These are phyloP conservation scores for Darevskia nairensis DNA, from an alignment of 2,797 vertebrate species.

Conservation along the genomic window DNA sequence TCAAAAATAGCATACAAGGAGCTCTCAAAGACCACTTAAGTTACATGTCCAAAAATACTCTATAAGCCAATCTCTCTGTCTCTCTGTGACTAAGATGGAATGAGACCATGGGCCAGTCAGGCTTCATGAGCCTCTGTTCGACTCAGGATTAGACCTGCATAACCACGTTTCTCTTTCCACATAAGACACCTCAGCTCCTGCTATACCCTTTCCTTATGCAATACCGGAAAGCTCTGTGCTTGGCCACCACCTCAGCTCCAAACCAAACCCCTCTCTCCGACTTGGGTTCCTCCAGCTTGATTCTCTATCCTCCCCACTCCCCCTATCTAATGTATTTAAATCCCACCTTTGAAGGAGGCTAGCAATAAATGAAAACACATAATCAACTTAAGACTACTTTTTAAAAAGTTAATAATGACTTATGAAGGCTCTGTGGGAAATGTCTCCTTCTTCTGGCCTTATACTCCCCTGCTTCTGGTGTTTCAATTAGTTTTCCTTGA, in stretches of 20 bases:
- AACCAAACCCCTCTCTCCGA: neutral
- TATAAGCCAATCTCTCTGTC: neutral
- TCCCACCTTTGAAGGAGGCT: neutral
- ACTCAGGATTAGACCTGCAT: neutral
- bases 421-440: neutral
- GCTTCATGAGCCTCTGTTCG: neutral
- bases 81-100: neutral
- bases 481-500: neutral
- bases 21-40: neutral
- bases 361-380: neutral
- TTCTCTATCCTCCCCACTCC: neutral
- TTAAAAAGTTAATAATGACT: neutral
- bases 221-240: too few relatives aligned
- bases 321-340: neutral
- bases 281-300: neutral
- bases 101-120: neutral
- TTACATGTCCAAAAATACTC: neutral
- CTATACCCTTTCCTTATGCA: neutral
- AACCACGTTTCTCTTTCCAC: neutral
- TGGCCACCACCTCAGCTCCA: neutral
- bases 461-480: neutral
- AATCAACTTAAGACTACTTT: neutral
- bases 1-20: neutral
- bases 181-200: neutral
- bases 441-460: neutral